phyloP scores from a whole-genome alignment of 2,113 vertebrate genomes.

The Camelus bactrianus region DNA sequence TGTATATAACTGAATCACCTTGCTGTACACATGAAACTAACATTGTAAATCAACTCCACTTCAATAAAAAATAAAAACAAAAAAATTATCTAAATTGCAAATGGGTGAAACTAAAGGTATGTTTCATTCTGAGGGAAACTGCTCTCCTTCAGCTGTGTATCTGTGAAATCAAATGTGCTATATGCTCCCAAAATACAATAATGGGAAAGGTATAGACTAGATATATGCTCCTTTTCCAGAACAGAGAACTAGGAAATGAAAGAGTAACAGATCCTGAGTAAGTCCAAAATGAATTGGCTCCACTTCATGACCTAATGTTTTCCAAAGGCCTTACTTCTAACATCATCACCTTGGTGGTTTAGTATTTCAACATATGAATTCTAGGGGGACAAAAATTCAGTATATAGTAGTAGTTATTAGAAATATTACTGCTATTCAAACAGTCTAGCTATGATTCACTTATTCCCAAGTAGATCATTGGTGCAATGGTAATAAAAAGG shows the following conservation, averaged over 20 bases:
- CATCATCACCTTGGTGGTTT: neutral
- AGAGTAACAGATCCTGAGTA: neutral
- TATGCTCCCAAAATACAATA: neutral
- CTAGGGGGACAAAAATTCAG: neutral
- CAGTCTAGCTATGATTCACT: neutral
- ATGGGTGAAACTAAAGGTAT: neutral
- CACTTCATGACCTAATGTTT: neutral
- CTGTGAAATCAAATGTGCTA: neutral
- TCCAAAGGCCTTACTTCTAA: neutral
- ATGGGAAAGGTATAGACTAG: neutral
- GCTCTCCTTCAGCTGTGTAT: neutral
- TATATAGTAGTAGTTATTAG: neutral
- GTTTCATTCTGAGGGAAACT: neutral
- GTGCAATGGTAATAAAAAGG: neutral
- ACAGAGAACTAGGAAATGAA: neutral
- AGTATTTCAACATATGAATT: neutral
- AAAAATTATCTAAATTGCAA: neutral
- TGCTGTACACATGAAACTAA: too few species aligned
- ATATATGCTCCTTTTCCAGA: neutral
- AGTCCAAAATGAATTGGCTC: neutral
- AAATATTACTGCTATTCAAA: neutral
- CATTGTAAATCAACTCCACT: too few species aligned
- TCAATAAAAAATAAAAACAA: too few species aligned
- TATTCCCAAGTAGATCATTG: neutral
- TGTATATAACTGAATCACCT: too few species aligned